A percentile compares a stretch with the other conserved stretches of the same genome.
Conservation (phyloP, 2,888 invertebrate species). For the Graphium colonna region DNA sequence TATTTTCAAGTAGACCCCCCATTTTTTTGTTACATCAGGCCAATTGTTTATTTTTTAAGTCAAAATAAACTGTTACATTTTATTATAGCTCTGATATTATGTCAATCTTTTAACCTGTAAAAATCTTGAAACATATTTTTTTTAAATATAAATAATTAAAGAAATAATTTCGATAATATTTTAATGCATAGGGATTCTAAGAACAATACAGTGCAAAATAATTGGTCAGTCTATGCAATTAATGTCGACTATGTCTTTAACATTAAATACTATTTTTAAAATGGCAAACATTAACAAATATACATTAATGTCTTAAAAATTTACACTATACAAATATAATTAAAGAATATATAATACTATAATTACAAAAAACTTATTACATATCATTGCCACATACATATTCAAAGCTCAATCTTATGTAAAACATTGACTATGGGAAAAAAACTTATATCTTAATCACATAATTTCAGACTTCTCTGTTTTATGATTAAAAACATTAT, state of each 20-base stretch:
- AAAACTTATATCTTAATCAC: not conserved
- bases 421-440: no score
- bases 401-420: not conserved
- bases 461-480: not conserved
- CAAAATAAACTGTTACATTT: no score
- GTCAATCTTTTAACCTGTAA: no score
- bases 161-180: not conserved
- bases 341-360: not conserved
- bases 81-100: no score
- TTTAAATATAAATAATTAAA: not conserved
- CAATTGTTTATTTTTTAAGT: no score
- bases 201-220: not conserved
- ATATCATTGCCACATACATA: not conserved
- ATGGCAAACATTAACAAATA: conserved; percentile 1
- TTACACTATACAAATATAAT: conserved; percentile 9
- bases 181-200: not conserved
- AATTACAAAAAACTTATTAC: not conserved
- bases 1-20: no score
- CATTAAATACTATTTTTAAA: not conserved
- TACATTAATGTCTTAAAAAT: not conserved
- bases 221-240: conserved; percentile 6
- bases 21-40: no score
- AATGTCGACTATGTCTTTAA: not conserved
- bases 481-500: no score
- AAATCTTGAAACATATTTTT: no score